Evolutionary conservation across 1,140 invertebrate species (phyloP).

Genomic region (Pristionchus pacificus): DNA sequence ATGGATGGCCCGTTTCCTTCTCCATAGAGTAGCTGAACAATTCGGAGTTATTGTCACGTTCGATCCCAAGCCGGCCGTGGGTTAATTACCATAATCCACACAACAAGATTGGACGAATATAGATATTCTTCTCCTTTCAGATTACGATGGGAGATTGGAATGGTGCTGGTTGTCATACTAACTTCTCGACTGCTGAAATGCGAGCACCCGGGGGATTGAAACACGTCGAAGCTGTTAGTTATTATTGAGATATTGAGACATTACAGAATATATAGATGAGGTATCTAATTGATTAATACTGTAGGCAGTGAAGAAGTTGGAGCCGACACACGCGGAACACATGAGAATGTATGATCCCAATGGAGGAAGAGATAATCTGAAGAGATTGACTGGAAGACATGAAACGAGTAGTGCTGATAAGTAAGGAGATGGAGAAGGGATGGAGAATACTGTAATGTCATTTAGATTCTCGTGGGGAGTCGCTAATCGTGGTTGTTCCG

Average conservation of each 20-base stretch:
- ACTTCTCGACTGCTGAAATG: conserved; percentile 83
- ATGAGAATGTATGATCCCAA: conserved; percentile 82
- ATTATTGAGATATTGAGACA: not conserved
- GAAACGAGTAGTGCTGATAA: conserved; percentile 79
- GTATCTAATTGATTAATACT: conserved; percentile 70
- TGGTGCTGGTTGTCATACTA: conserved; percentile 78
- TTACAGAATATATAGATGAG: conserved; percentile 49
- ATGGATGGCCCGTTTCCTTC: conserved; percentile 79
- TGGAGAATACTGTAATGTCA: not conserved
- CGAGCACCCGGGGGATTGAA: conserved; percentile 66
- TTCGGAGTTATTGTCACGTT: conserved; percentile 75
- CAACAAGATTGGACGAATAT: not conserved
- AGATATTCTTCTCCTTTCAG: no score
- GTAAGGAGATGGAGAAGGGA: conserved; percentile 66
- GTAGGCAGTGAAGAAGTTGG: conserved; percentile 44
- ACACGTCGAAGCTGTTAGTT: conserved; percentile 37
- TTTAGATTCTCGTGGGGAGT: conserved; percentile 66
- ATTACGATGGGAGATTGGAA: conserved; percentile 69
- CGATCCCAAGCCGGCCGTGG: conserved; percentile 27
- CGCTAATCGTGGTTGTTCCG: conserved; percentile 35
- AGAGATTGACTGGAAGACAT: conserved; percentile 75
- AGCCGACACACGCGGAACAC: conserved; percentile 61
- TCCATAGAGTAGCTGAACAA: conserved; percentile 80
- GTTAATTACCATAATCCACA: conserved; percentile 68
- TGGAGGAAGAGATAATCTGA: conserved; percentile 74